phyloP scores from a whole-genome alignment of 2,888 invertebrate genomes.

The Achlya flavicornis region DNA sequence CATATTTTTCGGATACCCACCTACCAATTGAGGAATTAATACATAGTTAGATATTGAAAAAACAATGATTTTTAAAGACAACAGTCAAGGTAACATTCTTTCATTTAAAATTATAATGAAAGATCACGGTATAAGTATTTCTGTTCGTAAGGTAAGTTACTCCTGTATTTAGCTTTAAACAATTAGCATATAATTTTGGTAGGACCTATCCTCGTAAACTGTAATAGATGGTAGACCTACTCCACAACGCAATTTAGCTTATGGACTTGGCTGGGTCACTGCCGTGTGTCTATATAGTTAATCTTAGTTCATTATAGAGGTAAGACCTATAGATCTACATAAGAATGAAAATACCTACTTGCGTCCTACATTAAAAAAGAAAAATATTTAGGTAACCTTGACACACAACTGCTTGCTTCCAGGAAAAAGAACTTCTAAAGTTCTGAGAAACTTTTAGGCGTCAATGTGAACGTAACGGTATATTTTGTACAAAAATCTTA shows the following conservation, averaged over 20 bases:
- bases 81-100: too few species aligned
- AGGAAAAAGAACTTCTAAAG: slow-evolving; percentile 11
- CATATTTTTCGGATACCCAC: slow-evolving; percentile 74
- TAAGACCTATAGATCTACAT: background rate
- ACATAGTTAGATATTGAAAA: too few species aligned
- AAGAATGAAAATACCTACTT: background rate
- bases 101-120: too few species aligned
- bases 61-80: too few species aligned
- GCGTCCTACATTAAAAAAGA: slow-evolving; percentile 6
- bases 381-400: slow-evolving; percentile 8
- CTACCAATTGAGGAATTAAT: slow-evolving; percentile 16
- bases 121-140: too few species aligned
- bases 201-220: background rate
- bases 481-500: background rate
- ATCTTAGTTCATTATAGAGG: background rate
- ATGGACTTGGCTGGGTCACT: background rate
- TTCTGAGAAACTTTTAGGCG: slow-evolving; percentile 7
- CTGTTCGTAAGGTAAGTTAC: too few species aligned
- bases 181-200: background rate
- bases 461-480: slow-evolving; percentile 4
- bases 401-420: slow-evolving; percentile 4
- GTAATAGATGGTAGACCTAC: background rate
- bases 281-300: background rate
- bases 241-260: background rate
- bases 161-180: background rate